Conservation (phyloP, 1,140 invertebrate genomes). For the Ephestia elutella region DNA sequence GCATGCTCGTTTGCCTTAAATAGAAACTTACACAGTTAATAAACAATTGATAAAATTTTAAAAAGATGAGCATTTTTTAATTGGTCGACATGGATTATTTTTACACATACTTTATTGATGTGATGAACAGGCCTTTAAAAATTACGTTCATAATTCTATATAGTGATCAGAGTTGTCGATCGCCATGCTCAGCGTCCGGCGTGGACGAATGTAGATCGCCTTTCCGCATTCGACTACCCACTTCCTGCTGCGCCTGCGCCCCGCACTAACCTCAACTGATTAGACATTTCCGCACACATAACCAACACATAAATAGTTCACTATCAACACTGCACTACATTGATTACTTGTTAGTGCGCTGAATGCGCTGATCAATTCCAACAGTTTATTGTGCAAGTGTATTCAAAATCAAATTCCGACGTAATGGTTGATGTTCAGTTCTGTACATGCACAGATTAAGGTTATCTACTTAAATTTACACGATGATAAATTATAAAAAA, state of each 20-base stretch:
- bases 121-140: too few species aligned
- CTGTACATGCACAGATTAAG: too few species aligned
- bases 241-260: conserved; percentile 19
- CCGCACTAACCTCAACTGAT: conserved; percentile 22
- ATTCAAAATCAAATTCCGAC: neutral
- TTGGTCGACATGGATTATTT: too few species aligned
- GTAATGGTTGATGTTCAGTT: neutral
- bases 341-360: neutral
- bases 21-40: too few species aligned
- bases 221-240: conserved; percentile 12
- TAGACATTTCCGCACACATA: conserved; percentile 27
- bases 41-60: too few species aligned
- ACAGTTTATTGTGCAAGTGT: neutral
- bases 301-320: neutral
- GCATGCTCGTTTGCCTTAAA: too few species aligned
- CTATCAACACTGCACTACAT: neutral
- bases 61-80: too few species aligned
- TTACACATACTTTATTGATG: too few species aligned
- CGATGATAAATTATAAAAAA: too few species aligned
- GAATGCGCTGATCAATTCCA: neutral
- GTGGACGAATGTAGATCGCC: conserved; percentile 8
- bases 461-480: too few species aligned
- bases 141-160: too few species aligned
- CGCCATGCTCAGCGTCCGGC: neutral
- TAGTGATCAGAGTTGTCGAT: neutral